These are phyloP conservation scores for Notocelia uddmanniana DNA, from an alignment of 2,888 invertebrate genomes.

Conservation along the genomic window DNA sequence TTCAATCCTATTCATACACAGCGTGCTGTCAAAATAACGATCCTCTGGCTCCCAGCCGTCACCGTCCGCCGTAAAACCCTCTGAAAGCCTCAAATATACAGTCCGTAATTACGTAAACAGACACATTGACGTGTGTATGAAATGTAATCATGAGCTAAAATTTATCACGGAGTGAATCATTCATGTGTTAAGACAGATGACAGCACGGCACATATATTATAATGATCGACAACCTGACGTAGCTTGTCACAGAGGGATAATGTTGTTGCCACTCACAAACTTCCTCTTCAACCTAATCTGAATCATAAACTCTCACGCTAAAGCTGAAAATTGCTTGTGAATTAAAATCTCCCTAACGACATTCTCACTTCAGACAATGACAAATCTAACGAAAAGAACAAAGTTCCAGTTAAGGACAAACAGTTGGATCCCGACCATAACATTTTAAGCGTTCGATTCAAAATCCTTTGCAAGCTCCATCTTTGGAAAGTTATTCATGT, in stretches of 20 bases:
- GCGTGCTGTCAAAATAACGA: slow-evolving; percentile 71
- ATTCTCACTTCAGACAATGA: slow-evolving; percentile 62
- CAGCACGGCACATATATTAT: slow-evolving; percentile 84
- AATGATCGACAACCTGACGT: slow-evolving; percentile 85
- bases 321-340: slow-evolving; percentile 51
- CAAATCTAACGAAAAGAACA: slow-evolving; percentile 81
- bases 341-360: slow-evolving; percentile 54
- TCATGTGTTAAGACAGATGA: slow-evolving; percentile 84
- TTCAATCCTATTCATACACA: slow-evolving; percentile 73
- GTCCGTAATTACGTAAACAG: slow-evolving; percentile 82
- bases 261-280: slow-evolving; percentile 77
- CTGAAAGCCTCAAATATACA: slow-evolving; percentile 75
- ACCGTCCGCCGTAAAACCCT: slow-evolving; percentile 69
- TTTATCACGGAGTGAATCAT: slow-evolving; percentile 86
- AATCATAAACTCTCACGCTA: slow-evolving; percentile 49
- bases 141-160: slow-evolving; percentile 86
- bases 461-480: slow-evolving; percentile 58
- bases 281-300: slow-evolving; percentile 49
- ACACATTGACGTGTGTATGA: slow-evolving; percentile 83
- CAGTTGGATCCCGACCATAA: slow-evolving; percentile 67
- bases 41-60: slow-evolving; percentile 68
- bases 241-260: slow-evolving; percentile 84
- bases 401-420: slow-evolving; percentile 66
- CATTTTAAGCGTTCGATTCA: slow-evolving; percentile 57
- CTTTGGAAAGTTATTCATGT: slow-evolving; percentile 68